These are phyloP conservation scores for Prostheceraeus crozeri DNA, from an alignment of 2,888 invertebrate genomes.

Conservation along the genomic window DNA sequence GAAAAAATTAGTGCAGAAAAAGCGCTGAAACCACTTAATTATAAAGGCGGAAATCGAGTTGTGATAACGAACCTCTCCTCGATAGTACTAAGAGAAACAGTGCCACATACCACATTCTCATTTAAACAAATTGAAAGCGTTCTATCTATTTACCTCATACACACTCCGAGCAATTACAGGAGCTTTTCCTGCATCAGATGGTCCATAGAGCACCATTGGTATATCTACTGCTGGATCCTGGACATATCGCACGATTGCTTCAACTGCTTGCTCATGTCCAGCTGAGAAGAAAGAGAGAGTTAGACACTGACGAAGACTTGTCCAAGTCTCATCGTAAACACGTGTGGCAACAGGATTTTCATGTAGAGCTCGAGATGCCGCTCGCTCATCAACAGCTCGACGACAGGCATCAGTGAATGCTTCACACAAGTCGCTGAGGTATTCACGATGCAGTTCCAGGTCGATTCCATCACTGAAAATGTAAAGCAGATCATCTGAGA, in stretches of 20 bases:
- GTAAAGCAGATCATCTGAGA: too few species aligned
- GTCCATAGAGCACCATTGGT: conserved; percentile 36
- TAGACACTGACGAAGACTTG: conserved; percentile 10
- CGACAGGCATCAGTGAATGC: conserved; percentile 16
- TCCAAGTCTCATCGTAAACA: conserved; percentile 32
- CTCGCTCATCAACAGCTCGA: conserved; percentile 22
- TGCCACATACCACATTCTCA: too few species aligned
- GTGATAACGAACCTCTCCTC: too few species aligned
- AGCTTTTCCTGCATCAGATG: conserved; percentile 34
- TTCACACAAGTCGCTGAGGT: conserved; percentile 46
- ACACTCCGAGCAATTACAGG: conserved; percentile 36
- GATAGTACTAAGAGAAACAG: too few species aligned
- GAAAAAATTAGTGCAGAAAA: too few species aligned
- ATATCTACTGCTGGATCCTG: conserved; percentile 22
- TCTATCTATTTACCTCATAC: conserved; percentile 34
- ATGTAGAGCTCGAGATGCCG: conserved; percentile 21
- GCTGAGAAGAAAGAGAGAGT: conserved; percentile 25
- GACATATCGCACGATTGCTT: conserved; percentile 30
- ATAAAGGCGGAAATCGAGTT: too few species aligned
- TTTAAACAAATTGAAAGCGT: too few species aligned
- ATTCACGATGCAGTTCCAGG: conserved; percentile 47
- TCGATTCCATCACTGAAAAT: conserved; percentile 52
- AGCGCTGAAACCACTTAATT: too few species aligned
- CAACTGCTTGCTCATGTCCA: conserved; percentile 31
- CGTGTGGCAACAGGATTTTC: not conserved